Base-by-base conservation (phyloP, 2,797 vertebrate species). In the Gallinago stenura region DNA sequence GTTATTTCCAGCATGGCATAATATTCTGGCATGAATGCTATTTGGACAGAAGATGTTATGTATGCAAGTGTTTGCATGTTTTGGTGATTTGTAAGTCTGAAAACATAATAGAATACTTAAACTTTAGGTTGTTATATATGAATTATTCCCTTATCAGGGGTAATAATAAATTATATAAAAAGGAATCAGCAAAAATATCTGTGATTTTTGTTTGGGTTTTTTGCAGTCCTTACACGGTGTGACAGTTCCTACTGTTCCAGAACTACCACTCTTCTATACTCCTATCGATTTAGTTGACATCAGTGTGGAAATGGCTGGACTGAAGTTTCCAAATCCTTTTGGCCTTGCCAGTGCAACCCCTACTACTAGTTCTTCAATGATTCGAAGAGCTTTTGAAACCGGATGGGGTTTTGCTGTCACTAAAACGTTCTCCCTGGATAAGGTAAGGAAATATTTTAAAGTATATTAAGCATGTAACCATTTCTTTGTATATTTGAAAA, bases 371-470 rank as follows among this genome's bases (percentile, higher is more conserved):
- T 97, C 99, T 5, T 97, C 99, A 30, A 99, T 99, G 99, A 99
- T 99, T 94, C 98, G 98, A 91, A 98, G 99, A 97, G 99, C 99
- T 33, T 99, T 99, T 96, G 98, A 99, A 95, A 98, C 99, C 75
- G 99, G 99, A 66, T 99, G 99, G 99, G 99, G 98, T 75, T 99
- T 99, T 72, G 99, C 99, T 84, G 96, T 99, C 93, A 99, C 99
- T 91, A 99, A 99, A 98, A 99, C 99, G 0, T 99, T 99, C 95
- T 98, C 98, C 60, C 96, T 99, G 91, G 98, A 99, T 97, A 99
- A 99, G 99, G 99, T 99, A 98, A 98, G 97, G 78, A 92, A 82
- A 50, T 61, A 35, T 46, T 85, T 81, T 73, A 64, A 76, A 43
- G 28, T 28, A 3, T 26, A 3, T 85, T 94, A 69, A 45, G 22